Base-by-base conservation (phyloP, 2,113 vertebrate species). In the Lutjanus erythropterus region DNA sequence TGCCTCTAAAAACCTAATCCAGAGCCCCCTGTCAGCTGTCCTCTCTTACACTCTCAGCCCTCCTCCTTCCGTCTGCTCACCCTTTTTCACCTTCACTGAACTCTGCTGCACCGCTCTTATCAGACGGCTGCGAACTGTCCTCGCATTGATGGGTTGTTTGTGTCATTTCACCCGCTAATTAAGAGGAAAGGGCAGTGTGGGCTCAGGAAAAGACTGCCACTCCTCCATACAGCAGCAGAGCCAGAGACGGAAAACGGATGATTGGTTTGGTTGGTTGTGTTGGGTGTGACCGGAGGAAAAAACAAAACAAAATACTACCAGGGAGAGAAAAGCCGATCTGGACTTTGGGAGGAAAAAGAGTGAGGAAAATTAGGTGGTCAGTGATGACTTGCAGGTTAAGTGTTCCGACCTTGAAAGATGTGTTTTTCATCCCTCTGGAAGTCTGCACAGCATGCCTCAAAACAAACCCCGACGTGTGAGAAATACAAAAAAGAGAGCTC, bases 151-250 rank as follows among this genome's bases (percentile, higher is more conserved):
- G 16, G 46, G 70, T 71, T 77, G 84, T 71, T 88, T 80, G 79
- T 83, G 86, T 60, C 67, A 69, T 84, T 86, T 85, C 46, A 31
- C 14, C 59, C 2, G n/a, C 80, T 85, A 86, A 91, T 91, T 91
- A 80, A 81, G 59, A 90, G 79, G 42, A 83, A 85, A 88, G 69
- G 60, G 53, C 78, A 84, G 70, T 19, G 15, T 60, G 60, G 39
- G 47, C 52, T 73, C 78, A 72, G 66, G 75, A 80, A 78, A 46
- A 72, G 66, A 72, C 55, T 59, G 66, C 58, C 66, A 27, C 56
- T 67, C 71, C 55, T 59, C 67, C 39, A 42, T 59, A 70, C 72
- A 74, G 59, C 65, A 60, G 77, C 75, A 71, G 37, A 58, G 46
- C 23, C 25, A 12, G 33, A 75, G 31, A 71, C 7, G 29, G 49